A percentile compares a stretch with the other conserved stretches of the same genome.
Evolutionary conservation across 2,888 invertebrate genomes (phyloP).

Genomic region (Schizaphis graminum): DNA sequence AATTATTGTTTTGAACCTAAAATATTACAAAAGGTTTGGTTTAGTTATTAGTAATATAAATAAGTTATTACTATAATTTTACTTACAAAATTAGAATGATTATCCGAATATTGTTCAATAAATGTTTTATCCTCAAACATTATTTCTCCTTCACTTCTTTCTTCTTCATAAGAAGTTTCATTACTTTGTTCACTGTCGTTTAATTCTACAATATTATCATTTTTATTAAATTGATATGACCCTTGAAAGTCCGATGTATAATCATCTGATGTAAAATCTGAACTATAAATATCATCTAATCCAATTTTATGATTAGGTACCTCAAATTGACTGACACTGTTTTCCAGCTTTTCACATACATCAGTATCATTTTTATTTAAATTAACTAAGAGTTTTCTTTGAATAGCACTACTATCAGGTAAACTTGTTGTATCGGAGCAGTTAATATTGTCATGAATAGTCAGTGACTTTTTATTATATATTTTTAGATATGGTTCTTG

Average conservation of each 20-base stretch:
- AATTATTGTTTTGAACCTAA: conserved; percentile 42
- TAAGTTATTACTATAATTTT: not conserved
- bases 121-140: conserved; percentile 57
- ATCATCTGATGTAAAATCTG: conserved; percentile 45
- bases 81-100: conserved; percentile 22
- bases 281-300: conserved; percentile 33
- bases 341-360: not conserved
- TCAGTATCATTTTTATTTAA: not conserved
- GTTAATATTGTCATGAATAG: not conserved
- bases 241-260: not conserved
- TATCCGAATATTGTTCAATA: conserved; percentile 38
- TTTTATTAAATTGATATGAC: not conserved
- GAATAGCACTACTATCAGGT: not conserved
- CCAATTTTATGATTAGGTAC: conserved; percentile 4
- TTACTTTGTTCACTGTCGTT: conserved; percentile 7
- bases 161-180: conserved; percentile 59
- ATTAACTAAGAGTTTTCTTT: not conserved
- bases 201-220: not conserved
- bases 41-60: not conserved
- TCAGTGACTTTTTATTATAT: not conserved
- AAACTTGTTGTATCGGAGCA: not conserved
- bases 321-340: not conserved
- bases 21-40: not conserved
- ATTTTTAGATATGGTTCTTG: not conserved
- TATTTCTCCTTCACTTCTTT: conserved; percentile 59